Evolutionary conservation across 2,888 invertebrate genomes (phyloP), one percentile per base, ranked within the genome.

Genomic region (Hemicrepidius hirtus): DNA sequence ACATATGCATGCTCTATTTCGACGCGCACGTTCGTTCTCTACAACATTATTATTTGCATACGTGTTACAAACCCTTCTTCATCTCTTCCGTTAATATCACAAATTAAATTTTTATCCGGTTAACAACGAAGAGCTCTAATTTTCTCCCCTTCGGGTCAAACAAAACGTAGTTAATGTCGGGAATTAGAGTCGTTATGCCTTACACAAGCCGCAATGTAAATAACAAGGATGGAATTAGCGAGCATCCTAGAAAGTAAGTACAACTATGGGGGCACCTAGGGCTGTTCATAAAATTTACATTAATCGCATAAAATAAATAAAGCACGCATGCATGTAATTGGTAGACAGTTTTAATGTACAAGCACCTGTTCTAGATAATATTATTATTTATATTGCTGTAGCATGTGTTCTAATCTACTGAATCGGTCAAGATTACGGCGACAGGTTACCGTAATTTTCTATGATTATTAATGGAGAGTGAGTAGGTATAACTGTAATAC

Each of bases 231-330:
- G 63, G 46, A 63, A 46, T 63, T 63, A 46, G 20, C 46, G 46
- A 32, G 32, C 46, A 63, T 63, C 63, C 16, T 63, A 63, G 63
- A 63, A 63, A 63, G 63, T 60, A 60, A n/a, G n/a, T 20, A 60
- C 37, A 53, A 21, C 53, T 28, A 13, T 32, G 28, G 53, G 28
- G 7, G 28, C 53, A 28, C 53, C 53, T 53, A 53, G 28, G 53
- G 53, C 53, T 32, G 13, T 32, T 53, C 53, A 53, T 53, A 53
- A 32, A 53, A 53, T 53, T 53, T 21, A 24, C 53, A 53, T 53
- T 53, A 53, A 53, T 32, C 24, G 28, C 16, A 53, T 28, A 53
- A 53, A 53, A 53, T 53, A 53, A 53, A 53, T 28, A 53, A 32
- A 18, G 16, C 20, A 18, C 3, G 46, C 18, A 46, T 18, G 46